These are phyloP conservation scores for Cheilosia variabilis DNA, from an alignment of 2,888 invertebrate species.

Conservation along the genomic window DNA sequence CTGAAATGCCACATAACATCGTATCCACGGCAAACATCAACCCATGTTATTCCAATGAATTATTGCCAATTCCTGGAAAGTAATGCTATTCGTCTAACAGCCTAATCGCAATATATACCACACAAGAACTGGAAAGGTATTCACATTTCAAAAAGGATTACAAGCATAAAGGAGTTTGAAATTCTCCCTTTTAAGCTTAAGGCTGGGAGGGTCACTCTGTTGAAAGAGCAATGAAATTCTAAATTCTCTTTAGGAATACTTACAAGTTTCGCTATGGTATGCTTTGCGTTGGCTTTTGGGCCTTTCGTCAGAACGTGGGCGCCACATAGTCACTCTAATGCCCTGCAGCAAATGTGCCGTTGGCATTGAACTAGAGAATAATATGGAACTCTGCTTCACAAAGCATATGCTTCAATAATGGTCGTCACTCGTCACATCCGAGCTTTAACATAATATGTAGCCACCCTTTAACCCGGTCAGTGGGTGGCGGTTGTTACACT, in stretches of 20 bases:
- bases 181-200: not conserved
- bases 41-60: no score
- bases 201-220: not conserved
- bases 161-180: not conserved
- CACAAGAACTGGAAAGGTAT: not conserved
- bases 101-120: not conserved
- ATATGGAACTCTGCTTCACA: not conserved
- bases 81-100: no score
- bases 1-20: no score
- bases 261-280: not conserved
- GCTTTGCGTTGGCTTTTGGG: no score
- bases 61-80: no score
- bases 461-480: not conserved
- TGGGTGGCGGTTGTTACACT: not conserved
- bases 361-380: constrained; percentile 26
- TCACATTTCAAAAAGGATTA: not conserved
- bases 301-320: not conserved
- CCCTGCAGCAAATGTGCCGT: not conserved
- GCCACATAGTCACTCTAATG: not conserved
- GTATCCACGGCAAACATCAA: no score
- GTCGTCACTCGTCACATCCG: constrained; percentile 32
- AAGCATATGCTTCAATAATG: constrained; percentile 46
- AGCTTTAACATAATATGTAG: constrained; percentile 6
- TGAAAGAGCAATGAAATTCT: not conserved
- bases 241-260: not conserved